Conservation (phyloP, 1,140 invertebrate species). For the Aleiodes sp. region DNA sequence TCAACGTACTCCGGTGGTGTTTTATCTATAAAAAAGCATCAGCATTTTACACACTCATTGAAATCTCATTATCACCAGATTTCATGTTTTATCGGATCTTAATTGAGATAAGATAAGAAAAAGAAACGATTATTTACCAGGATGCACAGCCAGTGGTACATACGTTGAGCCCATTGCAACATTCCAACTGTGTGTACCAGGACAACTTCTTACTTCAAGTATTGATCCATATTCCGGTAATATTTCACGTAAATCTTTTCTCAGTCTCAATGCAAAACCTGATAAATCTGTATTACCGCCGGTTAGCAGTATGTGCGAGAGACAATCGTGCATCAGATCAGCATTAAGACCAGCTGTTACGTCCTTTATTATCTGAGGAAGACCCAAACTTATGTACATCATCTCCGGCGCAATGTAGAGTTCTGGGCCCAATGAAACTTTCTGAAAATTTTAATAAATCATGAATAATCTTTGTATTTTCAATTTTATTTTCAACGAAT, state of each 20-base stretch:
- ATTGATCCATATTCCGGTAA: conserved; percentile 62
- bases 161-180: conserved; percentile 66
- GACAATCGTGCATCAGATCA: conserved; percentile 59
- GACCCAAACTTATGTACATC: conserved; percentile 64
- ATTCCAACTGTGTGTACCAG: conserved; percentile 65
- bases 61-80: no score
- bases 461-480: no score
- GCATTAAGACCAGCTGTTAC: conserved; percentile 60
- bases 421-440: conserved; percentile 63
- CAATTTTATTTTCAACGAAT: no score
- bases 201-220: conserved; percentile 62
- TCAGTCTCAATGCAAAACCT: conserved; percentile 63
- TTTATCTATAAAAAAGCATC: conserved; percentile 55
- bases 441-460: conserved; percentile 45
- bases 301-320: conserved; percentile 65
- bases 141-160: conserved; percentile 63
- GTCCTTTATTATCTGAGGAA: conserved; percentile 64
- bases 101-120: neutral
- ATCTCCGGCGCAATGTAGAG: conserved; percentile 66
- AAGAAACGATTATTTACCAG: conserved; percentile 46
- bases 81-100: no score
- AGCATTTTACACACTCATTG: conserved; percentile 10
- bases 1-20: conserved; percentile 61
- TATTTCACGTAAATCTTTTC: conserved; percentile 61
- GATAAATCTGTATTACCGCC: conserved; percentile 66